Evolutionary conservation across 2,113 vertebrate genomes (phyloP).

Genomic region (Myrmecobius fasciatus): DNA sequence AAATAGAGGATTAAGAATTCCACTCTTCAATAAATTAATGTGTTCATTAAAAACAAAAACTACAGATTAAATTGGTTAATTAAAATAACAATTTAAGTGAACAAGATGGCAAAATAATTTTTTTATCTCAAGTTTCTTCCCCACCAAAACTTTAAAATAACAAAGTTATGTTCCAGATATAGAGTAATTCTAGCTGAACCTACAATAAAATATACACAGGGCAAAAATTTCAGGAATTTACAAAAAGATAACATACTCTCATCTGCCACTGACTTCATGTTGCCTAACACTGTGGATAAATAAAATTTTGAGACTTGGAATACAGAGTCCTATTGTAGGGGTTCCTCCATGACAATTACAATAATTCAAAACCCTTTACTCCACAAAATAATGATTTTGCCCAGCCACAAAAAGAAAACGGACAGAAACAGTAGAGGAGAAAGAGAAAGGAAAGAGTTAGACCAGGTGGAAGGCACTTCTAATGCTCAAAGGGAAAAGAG

Average conservation of each 20-base stretch:
- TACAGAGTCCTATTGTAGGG: background rate
- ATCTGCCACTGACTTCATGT: background rate
- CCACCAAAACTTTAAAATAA: background rate
- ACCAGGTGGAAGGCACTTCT: background rate
- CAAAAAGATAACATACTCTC: background rate
- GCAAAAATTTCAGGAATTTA: background rate
- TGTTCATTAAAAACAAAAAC: background rate
- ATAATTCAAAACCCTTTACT: background rate
- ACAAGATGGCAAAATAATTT: background rate
- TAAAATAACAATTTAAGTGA: background rate
- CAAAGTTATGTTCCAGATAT: background rate
- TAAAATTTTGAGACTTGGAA: background rate
- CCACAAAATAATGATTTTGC: background rate
- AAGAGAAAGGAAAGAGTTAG: background rate
- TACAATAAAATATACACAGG: background rate
- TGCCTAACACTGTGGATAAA: background rate
- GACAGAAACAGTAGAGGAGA: background rate
- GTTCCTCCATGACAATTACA: background rate
- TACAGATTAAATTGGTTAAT: background rate
- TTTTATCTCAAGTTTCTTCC: background rate
- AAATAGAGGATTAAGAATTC: background rate
- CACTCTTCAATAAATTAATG: background rate
- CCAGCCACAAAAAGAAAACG: background rate
- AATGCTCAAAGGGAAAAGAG: background rate
- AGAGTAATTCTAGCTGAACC: background rate